Conservation (phyloP, 1,140 invertebrate genomes). For the Penaeus japonicus region DNA sequence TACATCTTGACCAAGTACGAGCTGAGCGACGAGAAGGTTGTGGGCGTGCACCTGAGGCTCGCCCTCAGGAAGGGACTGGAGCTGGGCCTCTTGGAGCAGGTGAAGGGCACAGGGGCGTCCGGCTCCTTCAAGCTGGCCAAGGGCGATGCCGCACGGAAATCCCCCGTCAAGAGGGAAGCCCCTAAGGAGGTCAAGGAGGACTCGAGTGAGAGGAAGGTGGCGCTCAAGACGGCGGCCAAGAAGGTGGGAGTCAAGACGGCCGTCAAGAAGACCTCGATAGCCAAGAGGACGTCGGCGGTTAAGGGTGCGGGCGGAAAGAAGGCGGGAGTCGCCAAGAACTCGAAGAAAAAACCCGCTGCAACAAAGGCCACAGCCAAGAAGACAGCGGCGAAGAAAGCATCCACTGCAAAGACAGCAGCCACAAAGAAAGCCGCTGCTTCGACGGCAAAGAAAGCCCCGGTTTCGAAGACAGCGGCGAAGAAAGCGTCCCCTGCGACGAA, state of each 20-base stretch:
- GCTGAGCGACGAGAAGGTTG: conserved; percentile 64
- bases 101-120: conserved; percentile 72
- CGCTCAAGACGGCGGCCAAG: conserved; percentile 30
- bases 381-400: too few species aligned
- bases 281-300: not conserved
- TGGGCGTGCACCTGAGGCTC: conserved; percentile 69
- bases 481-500: too few species aligned
- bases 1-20: conserved; percentile 69
- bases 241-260: conserved; percentile 56
- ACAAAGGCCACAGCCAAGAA: too few species aligned
- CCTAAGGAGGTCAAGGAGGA: conserved; percentile 58
- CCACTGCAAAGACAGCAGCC: too few species aligned
- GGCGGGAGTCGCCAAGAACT: too few species aligned
- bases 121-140: conserved; percentile 70
- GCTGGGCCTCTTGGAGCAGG: conserved; percentile 69
- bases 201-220: conserved; percentile 44
- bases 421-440: too few species aligned
- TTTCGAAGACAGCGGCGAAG: too few species aligned
- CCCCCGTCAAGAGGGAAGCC: conserved; percentile 57
- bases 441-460: too few species aligned
- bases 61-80: conserved; percentile 64
- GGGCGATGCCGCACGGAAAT: conserved; percentile 49
- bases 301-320: conserved; percentile 59
- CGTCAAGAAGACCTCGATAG: not conserved
- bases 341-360: too few species aligned